Base-by-base conservation (phyloP, 2,113 vertebrate genomes). In the Brevimyrus niger region DNA sequence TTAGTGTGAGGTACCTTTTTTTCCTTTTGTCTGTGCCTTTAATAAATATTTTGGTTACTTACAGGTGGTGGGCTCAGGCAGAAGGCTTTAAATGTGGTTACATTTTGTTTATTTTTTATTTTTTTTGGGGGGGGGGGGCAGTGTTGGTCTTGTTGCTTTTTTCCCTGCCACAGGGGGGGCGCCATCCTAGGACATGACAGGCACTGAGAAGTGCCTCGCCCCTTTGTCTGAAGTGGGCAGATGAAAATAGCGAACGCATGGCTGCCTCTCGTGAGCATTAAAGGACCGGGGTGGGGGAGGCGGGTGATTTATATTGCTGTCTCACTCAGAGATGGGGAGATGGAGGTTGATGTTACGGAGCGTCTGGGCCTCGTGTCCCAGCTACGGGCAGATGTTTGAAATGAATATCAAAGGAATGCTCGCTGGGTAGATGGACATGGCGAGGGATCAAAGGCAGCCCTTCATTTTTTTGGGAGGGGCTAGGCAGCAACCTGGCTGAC, bases 301-400 rank as follows among this genome's bases (percentile, higher is more conserved):
- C 8, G n/a, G 80, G 21, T 44, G 47, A 47, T 80, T 80, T 42
- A 19, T 86, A 50, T 86, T 27, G 17, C 21, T 50, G 42, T 44
- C 6, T 42, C 21, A 46, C 61, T 31, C 38, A 17, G 87, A 73
- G 10, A 21, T 23, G 87, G 58, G 61, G 51, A 73, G 69, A 89
- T 82, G 73, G 50, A 46, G 48, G 27, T 23, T 89, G 73, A 82
- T 38, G 61, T 85, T 86, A 86, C 84, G 65, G 76, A 35, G 35
- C 82, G 8, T 86, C 86, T 31, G 88, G 88, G 80, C 58, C 84
- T 89, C 19, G 51, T 65, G 50, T 61, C 53, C 80, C 44, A 44
- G 13, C 42, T 89, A 13, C 42, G 15, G 88, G 80, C 88, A 89
- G 53, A 44, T 89, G 88, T 89, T 89, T 89, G 88, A 65, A 89